Evolutionary conservation across 2,888 invertebrate species (phyloP), one percentile per base, ranked within the genome.

Genomic region (Dermolepida albohirtum): DNA sequence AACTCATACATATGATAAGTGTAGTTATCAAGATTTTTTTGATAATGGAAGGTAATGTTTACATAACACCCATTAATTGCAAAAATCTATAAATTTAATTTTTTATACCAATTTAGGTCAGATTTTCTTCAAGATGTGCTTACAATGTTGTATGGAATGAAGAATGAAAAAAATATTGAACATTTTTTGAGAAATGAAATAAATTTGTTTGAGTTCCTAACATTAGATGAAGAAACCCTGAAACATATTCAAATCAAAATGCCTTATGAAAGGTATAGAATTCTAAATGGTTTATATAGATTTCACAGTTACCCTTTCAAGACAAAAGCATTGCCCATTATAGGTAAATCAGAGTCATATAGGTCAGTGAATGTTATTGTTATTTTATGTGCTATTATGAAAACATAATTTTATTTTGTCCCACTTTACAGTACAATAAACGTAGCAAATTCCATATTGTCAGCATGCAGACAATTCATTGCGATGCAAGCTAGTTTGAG

Each of bases 241-340:
- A 77, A 84, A 50, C 77, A 82, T 62, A 73, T 90, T 41, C 90
- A 89, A 40, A 84, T 91, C 14, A 81, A 85, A 2, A 84, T 90
- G 81, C 87, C 87, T 0, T 87, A 85, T 72, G 89, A 90, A 75
- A 83, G 88, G 70, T 85, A 86, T 70, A 84, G 87, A 75, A 84
- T 90, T 70, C 78, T 84, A 63, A 76, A 80, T 40, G 87, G 87
- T 0, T 76, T 90, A 52, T 82, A 85, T 59, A 85, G 84, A 71
- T 90, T 90, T 77, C 90, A 90, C 74, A 83, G 80, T 68, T 84
- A 85, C 72, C 83, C 85, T 1, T 91, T 88, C 87, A 86, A 84
- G 75, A 86, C 76, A 77, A 84, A 79, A 79, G 85, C 72, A 69
- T 78, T 73, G 50, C 79, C 79, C 49, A 66, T 77, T 39, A 73